phyloP scores from a whole-genome alignment of 1,140 invertebrate genomes.

The Drosophila funebris region DNA sequence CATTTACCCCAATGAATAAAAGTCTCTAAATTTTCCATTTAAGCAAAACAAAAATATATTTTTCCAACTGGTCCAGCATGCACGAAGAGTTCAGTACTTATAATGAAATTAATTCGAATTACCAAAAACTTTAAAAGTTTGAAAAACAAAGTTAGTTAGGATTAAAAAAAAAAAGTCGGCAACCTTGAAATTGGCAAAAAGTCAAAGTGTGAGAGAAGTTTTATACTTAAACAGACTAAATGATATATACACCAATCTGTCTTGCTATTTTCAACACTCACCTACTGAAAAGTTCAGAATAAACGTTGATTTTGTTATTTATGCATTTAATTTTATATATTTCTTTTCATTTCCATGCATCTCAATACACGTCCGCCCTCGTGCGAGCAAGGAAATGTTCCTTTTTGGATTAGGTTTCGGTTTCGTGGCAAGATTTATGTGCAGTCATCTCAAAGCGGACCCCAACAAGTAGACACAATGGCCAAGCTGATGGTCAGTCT shows the following conservation, averaged over 20 bases:
- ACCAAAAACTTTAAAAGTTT: too few relatives aligned
- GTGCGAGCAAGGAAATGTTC: not conserved
- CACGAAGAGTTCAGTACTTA: too few relatives aligned
- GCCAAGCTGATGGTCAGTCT: slow-evolving; percentile 9
- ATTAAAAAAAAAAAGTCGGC: too few relatives aligned
- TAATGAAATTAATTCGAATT: too few relatives aligned
- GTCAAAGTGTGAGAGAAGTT: too few relatives aligned
- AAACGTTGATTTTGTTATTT: slow-evolving; percentile 32
- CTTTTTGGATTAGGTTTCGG: not conserved
- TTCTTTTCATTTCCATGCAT: slow-evolving; percentile 36
- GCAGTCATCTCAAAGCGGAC: slow-evolving; percentile 23
- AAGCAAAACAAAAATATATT: too few relatives aligned
- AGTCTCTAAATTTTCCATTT: too few relatives aligned
- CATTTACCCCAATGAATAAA: too few relatives aligned
- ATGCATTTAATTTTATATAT: slow-evolving; percentile 33
- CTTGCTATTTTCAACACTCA: not conserved
- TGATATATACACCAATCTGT: not conserved
- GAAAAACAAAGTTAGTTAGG: too few relatives aligned
- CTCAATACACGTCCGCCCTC: not conserved
- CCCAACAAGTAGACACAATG: slow-evolving; percentile 26
- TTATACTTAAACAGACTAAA: not conserved
- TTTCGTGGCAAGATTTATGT: slow-evolving; percentile 37
- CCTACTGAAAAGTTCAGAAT: not conserved
- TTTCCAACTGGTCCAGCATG: too few relatives aligned
- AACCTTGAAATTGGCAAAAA: too few relatives aligned